Conservation (phyloP, 1,140 invertebrate species). For the Brachystomella parvula region DNA sequence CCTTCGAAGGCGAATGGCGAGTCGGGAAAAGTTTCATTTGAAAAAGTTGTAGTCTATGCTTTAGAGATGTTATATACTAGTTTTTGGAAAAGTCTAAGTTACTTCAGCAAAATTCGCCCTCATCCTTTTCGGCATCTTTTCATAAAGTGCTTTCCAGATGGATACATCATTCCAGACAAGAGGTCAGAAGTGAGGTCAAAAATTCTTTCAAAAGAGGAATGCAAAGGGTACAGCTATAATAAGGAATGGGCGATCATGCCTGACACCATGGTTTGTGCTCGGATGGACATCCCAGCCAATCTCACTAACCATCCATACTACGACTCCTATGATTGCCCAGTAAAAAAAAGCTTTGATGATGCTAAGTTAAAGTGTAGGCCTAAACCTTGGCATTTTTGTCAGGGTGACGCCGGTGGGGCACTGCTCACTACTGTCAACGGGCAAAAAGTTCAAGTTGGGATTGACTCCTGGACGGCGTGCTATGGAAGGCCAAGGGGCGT, state of each 20-base stretch:
- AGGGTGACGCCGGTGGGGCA: conserved; percentile 29
- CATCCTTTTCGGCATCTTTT: too few relatives aligned
- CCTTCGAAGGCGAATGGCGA: too few relatives aligned
- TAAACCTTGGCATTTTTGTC: background rate
- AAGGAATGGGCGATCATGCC: conserved; percentile 27
- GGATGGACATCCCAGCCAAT: conserved; percentile 17
- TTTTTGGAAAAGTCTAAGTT: too few relatives aligned
- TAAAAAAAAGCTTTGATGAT: conserved; percentile 1
- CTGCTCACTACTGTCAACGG: conserved; percentile 14
- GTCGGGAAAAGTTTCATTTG: too few relatives aligned
- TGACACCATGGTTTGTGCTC: conserved; percentile 23
- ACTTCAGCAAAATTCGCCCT: too few relatives aligned
- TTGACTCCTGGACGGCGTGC: conserved; percentile 34
- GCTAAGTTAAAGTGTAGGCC: background rate
- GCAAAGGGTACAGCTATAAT: conserved; percentile 19
- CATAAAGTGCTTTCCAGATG: conserved; percentile 24
- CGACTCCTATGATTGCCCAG: conserved; percentile 30
- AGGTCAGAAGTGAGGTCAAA: conserved; percentile 21
- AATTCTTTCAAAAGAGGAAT: conserved; percentile 22
- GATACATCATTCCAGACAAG: conserved; percentile 23
- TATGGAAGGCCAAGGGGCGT: conserved; percentile 28
- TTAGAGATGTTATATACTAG: too few relatives aligned
- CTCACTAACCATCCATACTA: conserved; percentile 18
- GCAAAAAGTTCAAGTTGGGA: conserved; percentile 26
- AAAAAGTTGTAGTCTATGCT: too few relatives aligned